phyloP scores from a whole-genome alignment of 2,888 invertebrate genomes.

The Isotomurus palustris region DNA sequence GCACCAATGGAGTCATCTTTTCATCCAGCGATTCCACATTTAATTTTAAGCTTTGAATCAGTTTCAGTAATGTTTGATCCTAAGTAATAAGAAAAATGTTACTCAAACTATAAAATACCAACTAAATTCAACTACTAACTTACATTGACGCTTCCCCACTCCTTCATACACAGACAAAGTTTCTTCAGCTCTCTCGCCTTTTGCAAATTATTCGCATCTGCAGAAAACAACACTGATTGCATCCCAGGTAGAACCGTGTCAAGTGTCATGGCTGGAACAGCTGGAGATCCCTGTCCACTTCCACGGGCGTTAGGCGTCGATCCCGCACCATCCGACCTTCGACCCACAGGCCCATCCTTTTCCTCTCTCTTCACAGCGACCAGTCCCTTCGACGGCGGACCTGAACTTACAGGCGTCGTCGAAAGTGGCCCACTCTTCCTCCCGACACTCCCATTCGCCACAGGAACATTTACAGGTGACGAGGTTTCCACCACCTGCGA shows the following conservation, averaged over 20 bases:
- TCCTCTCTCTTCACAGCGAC: neutral
- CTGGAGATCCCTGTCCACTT: no score
- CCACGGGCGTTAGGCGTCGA: no score
- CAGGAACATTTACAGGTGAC: no score
- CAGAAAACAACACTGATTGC: neutral
- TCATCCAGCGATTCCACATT: constrained; percentile 31
- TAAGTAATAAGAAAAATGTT: no score
- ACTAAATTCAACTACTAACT: neutral
- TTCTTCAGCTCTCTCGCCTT: constrained; percentile 5
- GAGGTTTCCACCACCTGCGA: no score
- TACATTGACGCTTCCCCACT: constrained; percentile 6
- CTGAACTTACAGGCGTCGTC: no score
- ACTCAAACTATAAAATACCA: neutral
- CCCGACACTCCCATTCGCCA: no score
- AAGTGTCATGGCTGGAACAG: no score
- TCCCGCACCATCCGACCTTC: neutral
- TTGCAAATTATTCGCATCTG: constrained; percentile 1
- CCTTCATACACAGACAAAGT: neutral
- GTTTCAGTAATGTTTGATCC: constrained; percentile 29
- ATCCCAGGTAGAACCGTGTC: constrained; percentile 4
- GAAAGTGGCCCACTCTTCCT: no score
- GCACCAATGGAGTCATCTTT: constrained; percentile 23
- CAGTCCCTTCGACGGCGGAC: no score
- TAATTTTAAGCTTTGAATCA: constrained; percentile 24
- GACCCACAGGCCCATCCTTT: neutral